These are phyloP conservation scores for Cloeon dipterum DNA, from an alignment of 2,888 invertebrate species.

Conservation along the genomic window DNA sequence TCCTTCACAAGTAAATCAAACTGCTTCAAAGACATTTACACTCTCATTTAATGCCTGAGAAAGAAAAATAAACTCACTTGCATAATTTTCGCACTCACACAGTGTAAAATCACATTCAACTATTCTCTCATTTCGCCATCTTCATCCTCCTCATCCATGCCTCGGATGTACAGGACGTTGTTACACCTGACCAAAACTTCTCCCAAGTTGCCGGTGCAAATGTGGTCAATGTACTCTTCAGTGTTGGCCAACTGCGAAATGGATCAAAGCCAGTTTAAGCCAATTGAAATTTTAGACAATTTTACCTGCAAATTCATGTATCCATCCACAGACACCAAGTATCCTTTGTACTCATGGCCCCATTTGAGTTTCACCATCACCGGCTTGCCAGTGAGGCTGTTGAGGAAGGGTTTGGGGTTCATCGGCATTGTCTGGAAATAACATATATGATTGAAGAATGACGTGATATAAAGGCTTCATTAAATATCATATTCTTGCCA, in stretches of 20 bases:
- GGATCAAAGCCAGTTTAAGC: background rate
- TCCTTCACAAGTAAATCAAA: too few relatives aligned
- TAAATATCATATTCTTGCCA: too few relatives aligned
- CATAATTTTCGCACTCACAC: too few relatives aligned
- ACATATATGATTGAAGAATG: too few relatives aligned
- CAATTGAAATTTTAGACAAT: background rate
- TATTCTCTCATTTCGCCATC: slow-evolving; percentile 89
- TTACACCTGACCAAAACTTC: slow-evolving; percentile 95
- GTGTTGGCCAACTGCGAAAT: slow-evolving; percentile 74
- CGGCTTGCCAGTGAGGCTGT: slow-evolving; percentile 92
- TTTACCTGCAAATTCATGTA: slow-evolving; percentile 84
- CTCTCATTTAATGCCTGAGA: too few relatives aligned
- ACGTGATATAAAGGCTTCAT: too few relatives aligned
- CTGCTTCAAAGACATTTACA: too few relatives aligned
- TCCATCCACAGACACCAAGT: slow-evolving; percentile 90
- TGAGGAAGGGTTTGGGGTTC: slow-evolving; percentile 97
- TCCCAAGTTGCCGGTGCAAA: slow-evolving; percentile 77
- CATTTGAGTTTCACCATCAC: slow-evolving; percentile 96
- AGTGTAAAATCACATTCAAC: too few relatives aligned
- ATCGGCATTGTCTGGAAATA: slow-evolving; percentile 63
- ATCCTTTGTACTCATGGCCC: slow-evolving; percentile 99
- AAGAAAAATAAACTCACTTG: too few relatives aligned
- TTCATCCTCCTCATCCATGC: slow-evolving; percentile 89
- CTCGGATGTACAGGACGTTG: slow-evolving; percentile 86
- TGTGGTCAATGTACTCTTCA: slow-evolving; percentile 90